These are phyloP conservation scores for Onychostoma macrolepis DNA, from an alignment of 2,113 vertebrate species.

Conservation along the genomic window DNA sequence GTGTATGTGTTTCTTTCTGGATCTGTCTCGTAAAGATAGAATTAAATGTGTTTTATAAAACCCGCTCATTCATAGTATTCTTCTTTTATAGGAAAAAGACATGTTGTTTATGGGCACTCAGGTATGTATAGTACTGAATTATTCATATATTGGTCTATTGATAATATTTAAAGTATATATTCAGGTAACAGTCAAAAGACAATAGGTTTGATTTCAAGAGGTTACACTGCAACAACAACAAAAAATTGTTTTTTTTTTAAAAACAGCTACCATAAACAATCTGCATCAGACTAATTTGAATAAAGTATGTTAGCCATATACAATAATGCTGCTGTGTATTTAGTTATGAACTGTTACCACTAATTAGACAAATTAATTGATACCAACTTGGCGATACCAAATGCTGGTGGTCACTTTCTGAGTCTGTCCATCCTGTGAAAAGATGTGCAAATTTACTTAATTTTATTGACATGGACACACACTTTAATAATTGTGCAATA, in stretches of 20 bases:
- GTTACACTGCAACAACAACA: background rate
- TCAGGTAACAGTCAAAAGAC: background rate
- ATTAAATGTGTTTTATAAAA: background rate
- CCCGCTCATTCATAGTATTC: background rate
- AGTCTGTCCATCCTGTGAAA: conserved; percentile 82
- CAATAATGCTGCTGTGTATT: background rate
- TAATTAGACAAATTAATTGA: conserved; percentile 24
- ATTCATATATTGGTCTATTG: background rate
- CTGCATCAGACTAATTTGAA: background rate
- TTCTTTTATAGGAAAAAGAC: background rate
- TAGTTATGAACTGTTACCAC: background rate
- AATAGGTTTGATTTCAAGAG: background rate
- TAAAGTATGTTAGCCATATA: background rate
- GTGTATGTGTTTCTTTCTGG: background rate
- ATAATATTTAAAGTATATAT: background rate
- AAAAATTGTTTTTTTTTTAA: too few relatives aligned
- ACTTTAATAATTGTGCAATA: background rate
- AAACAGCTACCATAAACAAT: background rate
- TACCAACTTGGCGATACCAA: conserved; percentile 84
- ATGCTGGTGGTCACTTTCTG: conserved; percentile 85
- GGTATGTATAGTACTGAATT: background rate
- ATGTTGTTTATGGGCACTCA: background rate
- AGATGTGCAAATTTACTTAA: background rate
- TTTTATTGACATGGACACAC: background rate
- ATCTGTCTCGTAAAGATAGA: background rate